These are phyloP conservation scores for Stegana nigrithorax DNA, from an alignment of 2,888 invertebrate genomes.

Conservation along the genomic window DNA sequence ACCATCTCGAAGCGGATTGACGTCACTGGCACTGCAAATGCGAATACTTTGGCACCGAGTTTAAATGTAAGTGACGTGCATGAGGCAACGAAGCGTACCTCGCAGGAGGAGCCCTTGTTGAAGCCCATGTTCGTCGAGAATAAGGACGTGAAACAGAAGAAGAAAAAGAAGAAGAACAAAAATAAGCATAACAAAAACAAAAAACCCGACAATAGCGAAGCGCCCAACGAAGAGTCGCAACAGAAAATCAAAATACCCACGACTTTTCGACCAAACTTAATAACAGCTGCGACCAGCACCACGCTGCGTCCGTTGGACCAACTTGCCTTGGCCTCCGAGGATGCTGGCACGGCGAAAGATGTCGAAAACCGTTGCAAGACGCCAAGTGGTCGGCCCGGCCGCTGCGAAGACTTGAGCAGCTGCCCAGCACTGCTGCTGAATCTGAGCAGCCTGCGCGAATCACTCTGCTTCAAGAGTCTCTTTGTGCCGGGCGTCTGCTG, in stretches of 20 bases:
- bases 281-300: constrained; percentile 14
- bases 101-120: constrained; percentile 33
- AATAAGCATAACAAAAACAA: constrained; percentile 62
- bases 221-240: not conserved
- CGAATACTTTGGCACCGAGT: constrained; percentile 45
- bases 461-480: constrained; percentile 89
- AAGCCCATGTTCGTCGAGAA: constrained; percentile 62
- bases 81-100: constrained; percentile 54
- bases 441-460: constrained; percentile 83
- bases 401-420: constrained; percentile 88
- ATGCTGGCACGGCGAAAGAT: constrained; percentile 69
- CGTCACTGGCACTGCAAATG: constrained; percentile 35
- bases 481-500: constrained; percentile 95
- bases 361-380: constrained; percentile 80
- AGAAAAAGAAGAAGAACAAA: constrained; percentile 63
- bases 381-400: constrained; percentile 82
- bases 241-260: constrained; percentile 55
- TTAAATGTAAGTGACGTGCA: constrained; percentile 42
- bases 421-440: constrained; percentile 88
- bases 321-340: constrained; percentile 68
- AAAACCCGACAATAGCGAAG: constrained; percentile 60
- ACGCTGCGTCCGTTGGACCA: constrained; percentile 47
- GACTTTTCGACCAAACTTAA: constrained; percentile 57
- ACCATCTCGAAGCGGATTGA: constrained; percentile 45
- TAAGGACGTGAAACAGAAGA: constrained; percentile 64